Evolutionary conservation across 2,888 invertebrate genomes (phyloP), one percentile per base, ranked within the genome.

Genomic region (Epiblema foenella): DNA sequence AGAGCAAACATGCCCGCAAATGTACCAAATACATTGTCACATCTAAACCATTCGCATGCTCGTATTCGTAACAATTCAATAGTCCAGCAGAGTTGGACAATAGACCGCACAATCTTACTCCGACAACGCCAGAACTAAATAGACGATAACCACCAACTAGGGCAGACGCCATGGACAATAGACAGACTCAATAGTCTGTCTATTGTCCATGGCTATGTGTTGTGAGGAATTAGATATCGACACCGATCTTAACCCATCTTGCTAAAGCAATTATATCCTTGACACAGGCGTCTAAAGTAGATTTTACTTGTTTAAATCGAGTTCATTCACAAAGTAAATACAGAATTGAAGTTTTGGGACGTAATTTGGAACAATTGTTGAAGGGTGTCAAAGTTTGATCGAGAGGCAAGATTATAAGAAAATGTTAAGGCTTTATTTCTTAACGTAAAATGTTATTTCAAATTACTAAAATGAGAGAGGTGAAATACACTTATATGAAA

Each of bases 101-200:
- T 76, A 70, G 73, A 78, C 73, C 76, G 78, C 77, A 78, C 75
- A 75, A 74, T 73, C 64, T 67, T 52, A 51, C n/a, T 18, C 12
- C 17, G 46, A 37, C 33, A 33, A 33, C 33, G 37, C 62, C 71
- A 18, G 58, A 72, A 69, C 71, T 73, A 73, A 75, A 75, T 72
- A 59, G 69, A 63, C 71, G 69, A 72, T 56, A 69, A 58, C 62
- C 20, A 56, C 42, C 73, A 68, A 54, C 42, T 54, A 17, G 60
- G 60, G n/a, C 33, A 10, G 29, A 2, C 11, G 46, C 7, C 15
- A 39, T n/a, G n/a, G 15, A 69, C 64, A 46, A 56, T 49, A 17
- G 57, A 7, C 68, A 20, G 39, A 2, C 56, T n/a, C 37, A 24
- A 56, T 66, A 58, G n/a, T n/a, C n/a, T n/a, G n/a, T n/a, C n/a